These are phyloP conservation scores for Diachasmimorpha longicaudata DNA, from an alignment of 1,140 invertebrate genomes.

Conservation along the genomic window DNA sequence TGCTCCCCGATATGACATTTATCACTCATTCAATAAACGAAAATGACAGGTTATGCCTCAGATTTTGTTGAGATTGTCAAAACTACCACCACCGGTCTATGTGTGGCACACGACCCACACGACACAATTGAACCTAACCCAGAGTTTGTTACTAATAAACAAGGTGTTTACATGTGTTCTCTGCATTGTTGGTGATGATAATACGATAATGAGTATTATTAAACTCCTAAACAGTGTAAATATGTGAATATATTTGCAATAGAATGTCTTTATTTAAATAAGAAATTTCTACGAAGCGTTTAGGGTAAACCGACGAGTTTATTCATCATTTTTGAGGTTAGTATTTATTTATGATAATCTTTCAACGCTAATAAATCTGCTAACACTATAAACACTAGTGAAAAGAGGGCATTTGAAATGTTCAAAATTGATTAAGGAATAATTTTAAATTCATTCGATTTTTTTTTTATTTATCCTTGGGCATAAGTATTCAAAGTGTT, in stretches of 20 bases:
- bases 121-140: not conserved
- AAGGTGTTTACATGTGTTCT: conserved; percentile 10
- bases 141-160: not conserved
- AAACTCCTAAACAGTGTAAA: not conserved
- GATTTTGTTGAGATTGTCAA: not conserved
- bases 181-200: not conserved
- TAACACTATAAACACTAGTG: no score
- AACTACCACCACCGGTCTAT: not conserved
- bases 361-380: no score
- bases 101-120: not conserved
- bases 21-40: not conserved
- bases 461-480: not conserved
- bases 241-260: conserved; percentile 1
- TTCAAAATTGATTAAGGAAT: no score
- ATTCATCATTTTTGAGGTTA: not conserved
- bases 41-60: conserved; percentile 8
- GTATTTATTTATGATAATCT: not conserved
- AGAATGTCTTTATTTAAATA: not conserved
- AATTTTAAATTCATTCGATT: no score
- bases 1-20: not conserved
- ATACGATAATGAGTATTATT: not conserved
- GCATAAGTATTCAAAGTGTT: not conserved
- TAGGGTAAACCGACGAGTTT: not conserved
- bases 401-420: no score
- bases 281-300: not conserved